These are phyloP conservation scores for Polymixis flavicincta DNA, from an alignment of 2,888 invertebrate genomes.

Conservation along the genomic window DNA sequence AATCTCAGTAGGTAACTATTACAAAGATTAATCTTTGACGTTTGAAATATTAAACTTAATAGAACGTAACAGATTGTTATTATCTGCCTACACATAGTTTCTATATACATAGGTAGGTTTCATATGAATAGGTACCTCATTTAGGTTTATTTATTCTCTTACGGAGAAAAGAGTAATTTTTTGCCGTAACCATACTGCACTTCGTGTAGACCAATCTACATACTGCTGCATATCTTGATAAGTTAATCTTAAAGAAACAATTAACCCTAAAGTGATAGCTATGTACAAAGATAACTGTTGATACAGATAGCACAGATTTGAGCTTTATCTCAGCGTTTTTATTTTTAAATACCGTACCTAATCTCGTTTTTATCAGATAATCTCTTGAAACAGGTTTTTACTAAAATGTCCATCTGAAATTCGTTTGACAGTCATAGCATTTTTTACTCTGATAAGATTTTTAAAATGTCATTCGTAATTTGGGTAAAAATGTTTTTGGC, in stretches of 20 bases:
- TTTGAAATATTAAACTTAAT: neutral
- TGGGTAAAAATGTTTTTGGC: neutral
- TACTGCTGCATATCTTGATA: neutral
- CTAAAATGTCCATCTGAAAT: slow-evolving; percentile 28
- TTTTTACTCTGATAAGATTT: neutral
- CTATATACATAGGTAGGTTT: neutral
- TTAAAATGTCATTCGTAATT: slow-evolving; percentile 24
- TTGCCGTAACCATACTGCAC: neutral
- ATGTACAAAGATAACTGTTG: neutral
- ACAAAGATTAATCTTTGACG: neutral
- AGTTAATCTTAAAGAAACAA: slow-evolving; percentile 10
- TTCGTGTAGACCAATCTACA: neutral
- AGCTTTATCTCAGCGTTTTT: slow-evolving; percentile 19
- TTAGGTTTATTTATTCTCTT: too few relatives aligned
- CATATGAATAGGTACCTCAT: neutral
- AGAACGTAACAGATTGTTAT: neutral
- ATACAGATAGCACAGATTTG: slow-evolving; percentile 22
- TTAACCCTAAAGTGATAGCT: neutral
- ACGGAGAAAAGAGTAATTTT: too few relatives aligned
- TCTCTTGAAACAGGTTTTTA: slow-evolving; percentile 33
- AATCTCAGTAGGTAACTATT: neutral
- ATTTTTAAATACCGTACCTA: slow-evolving; percentile 33
- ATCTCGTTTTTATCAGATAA: slow-evolving; percentile 36
- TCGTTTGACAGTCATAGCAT: slow-evolving; percentile 26
- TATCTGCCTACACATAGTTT: neutral